Conservation (phyloP, 2,797 vertebrate genomes). For the Linurgus olivaceus region DNA sequence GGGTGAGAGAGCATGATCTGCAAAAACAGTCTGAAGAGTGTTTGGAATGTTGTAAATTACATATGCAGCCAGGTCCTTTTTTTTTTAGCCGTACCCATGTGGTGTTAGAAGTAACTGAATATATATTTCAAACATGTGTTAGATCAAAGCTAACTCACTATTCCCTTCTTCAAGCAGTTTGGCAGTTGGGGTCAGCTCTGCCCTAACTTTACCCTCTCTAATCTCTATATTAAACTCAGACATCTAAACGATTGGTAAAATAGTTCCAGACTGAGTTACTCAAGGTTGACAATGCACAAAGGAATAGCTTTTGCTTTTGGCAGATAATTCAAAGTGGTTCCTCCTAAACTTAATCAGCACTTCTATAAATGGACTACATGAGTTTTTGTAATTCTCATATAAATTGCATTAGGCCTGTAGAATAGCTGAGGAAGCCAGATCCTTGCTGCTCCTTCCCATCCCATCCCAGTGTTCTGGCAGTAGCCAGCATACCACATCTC, state of each 20-base stretch:
- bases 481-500: background rate
- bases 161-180: conserved; percentile 20
- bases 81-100: background rate
- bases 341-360: background rate
- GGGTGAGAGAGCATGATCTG: background rate
- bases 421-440: background rate
- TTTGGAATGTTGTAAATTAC: background rate
- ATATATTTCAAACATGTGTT: background rate
- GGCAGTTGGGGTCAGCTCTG: background rate
- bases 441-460: background rate
- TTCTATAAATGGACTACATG: background rate
- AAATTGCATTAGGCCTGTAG: background rate
- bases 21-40: background rate
- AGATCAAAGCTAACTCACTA: conserved; percentile 17
- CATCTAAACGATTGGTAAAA: background rate
- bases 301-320: background rate
- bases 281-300: background rate
- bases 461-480: background rate
- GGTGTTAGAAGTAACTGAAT: background rate
- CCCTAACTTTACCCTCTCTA: background rate
- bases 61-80: background rate
- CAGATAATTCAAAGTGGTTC: background rate
- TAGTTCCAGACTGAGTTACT: conserved; percentile 31
- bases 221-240: background rate
- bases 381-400: background rate